Evolutionary conservation across 2,888 invertebrate species (phyloP), one percentile per base, ranked within the genome.

Genomic region (Chaetogeoica ovagalla): DNA sequence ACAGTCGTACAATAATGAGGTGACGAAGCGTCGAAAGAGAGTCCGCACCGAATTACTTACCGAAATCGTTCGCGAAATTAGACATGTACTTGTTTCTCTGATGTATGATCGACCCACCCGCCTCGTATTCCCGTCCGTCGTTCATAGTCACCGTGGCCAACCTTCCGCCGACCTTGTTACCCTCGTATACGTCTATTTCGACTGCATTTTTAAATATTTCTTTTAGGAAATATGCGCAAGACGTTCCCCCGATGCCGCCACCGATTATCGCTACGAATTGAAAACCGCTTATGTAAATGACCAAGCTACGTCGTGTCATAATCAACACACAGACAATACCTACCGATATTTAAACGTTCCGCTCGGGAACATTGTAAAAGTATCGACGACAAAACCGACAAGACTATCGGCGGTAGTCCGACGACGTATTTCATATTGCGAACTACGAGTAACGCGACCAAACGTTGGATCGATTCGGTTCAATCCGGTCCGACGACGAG

Each of bases 181-280:
- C 85, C 84, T 91, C 90, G 85, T 88, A 91, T 13, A 91, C 83
- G 84, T 90, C 89, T 72, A 91, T 88, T 0, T 86, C 83, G 8
- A 87, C 84, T 75, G 87, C 84, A 30, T 85, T 84, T 7, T 82
- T 82, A 63, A 87, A 86, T 70, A 86, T 84, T 84, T 90, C 86
- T 15, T 86, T 85, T 11, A 91, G 85, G 84, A 88, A 90, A 85
- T 89, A 88, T 0, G 90, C 89, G 21, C 88, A 85, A 1, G 90
- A 87, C 3, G 90, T 88, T 39, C 91, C 91, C 60, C 91, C 90
- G 69, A 91, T 88, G 11, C 91, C 91, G 68, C 88, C 90, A 21
- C 91, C 91, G 82, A 91, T 86, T 52, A 91, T 88, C 55, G 89
- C 91, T 90, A 84, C 55, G 84, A 75, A 82, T 81, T 55, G 1